Conservation (phyloP, 2,113 vertebrate genomes). For the Thymallus thymallus region DNA sequence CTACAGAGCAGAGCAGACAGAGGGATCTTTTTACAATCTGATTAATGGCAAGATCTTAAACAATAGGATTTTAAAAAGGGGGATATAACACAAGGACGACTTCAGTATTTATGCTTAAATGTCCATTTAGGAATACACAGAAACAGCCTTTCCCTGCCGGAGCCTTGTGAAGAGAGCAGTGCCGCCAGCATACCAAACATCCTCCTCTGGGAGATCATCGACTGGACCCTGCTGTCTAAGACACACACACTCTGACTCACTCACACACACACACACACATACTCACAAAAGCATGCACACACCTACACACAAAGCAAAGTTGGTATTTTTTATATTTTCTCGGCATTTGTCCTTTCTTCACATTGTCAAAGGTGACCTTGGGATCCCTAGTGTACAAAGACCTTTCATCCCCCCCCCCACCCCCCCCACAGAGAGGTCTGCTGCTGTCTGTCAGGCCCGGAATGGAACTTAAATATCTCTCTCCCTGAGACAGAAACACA, state of each 20-base stretch:
- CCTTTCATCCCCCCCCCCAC: neutral
- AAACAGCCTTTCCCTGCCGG: neutral
- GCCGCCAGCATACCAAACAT: conserved; percentile 8
- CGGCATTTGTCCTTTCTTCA: neutral
- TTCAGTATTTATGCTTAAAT: too few relatives aligned
- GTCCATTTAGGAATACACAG: neutral
- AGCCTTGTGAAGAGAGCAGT: neutral
- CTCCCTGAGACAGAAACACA: conserved; percentile 5
- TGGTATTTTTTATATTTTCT: neutral
- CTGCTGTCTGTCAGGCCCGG: neutral
- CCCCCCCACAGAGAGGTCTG: neutral
- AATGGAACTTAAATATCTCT: conserved; percentile 9
- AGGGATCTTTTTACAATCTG: neutral
- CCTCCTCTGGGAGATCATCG: neutral
- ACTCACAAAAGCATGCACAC: neutral
- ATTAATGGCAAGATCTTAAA: too few relatives aligned
- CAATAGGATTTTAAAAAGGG: too few relatives aligned
- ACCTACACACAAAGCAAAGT: neutral
- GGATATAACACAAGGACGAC: too few relatives aligned
- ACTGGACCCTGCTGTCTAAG: conserved; percentile 14
- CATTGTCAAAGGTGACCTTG: neutral
- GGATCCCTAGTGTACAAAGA: neutral
- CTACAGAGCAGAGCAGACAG: conserved; percentile 6
- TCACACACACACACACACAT: neutral
- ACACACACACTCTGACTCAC: neutral